Evolutionary conservation across 2,113 vertebrate genomes (phyloP), one percentile per base, ranked within the genome.

Genomic region (Tachuris rubrigastra): DNA sequence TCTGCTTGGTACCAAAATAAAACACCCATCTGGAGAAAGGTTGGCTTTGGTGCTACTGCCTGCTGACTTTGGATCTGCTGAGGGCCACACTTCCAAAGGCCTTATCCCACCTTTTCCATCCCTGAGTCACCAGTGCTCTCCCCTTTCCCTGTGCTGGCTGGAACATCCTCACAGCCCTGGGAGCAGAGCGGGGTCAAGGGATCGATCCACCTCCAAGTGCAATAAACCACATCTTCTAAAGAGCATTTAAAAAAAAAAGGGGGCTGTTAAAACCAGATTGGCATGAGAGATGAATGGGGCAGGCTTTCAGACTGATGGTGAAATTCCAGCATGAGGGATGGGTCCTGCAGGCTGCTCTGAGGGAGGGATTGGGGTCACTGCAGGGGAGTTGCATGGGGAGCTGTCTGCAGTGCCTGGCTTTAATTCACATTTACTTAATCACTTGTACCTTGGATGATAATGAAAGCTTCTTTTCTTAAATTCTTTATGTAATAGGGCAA

Each of bases 401-500:
- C 55, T 81, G 44, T 30, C 63, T 77, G 50, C 92, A 86, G 63
- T 20, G 60, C 56, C 68, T 88, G 79, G 21, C 76, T 91, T 80
- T 50, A 90, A 71, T 93, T 91, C 88, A 35, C 76, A 24, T 18
- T 92, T 58, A 42, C 72, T 93, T 91, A 50, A 91, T 95, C 75
- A 37, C 56, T 89, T 72, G 42, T 87, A 89, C 83, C 83, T 85
- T 72, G 65, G 78, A 78, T 86, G 81, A 65, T 74, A 90, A 93
- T 49, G 72, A 89, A 89, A 94, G 78, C 78, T 85, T 8, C 75
- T 91, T 87, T 91, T 74, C 87, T 94, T 84, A 67, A 85, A 52
- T 85, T 90, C 72, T 79, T 93, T 91, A 94, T 56, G 52, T 93
- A 96, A 94, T 41, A 68, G 41, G 24, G 53, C 49, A 85, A 53